Base-by-base conservation (phyloP, 2,113 vertebrate species). In the Notechis scutatus region DNA sequence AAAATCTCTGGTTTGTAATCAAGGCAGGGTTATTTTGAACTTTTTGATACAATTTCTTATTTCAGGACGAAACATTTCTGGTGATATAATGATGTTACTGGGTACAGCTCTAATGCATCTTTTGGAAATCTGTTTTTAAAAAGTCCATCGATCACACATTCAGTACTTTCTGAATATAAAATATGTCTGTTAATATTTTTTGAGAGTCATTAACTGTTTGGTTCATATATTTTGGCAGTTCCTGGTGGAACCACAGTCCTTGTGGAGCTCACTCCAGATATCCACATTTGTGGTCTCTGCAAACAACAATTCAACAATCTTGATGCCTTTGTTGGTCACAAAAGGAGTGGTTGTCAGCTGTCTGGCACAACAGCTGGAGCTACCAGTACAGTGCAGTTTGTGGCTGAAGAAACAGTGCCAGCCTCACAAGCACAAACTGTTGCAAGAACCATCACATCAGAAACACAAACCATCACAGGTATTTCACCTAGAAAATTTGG, bases 251-350 rank as follows among this genome's bases (percentile, higher is more conserved):
- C 98, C 54, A 97, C 98, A 0, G 97, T 99, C 91, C 95, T 99
- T 96, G 98, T 99, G 86, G 99, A 99, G 94, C 98, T 99, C 94
- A 98, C 98, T 0, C 99, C 99, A 0, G 99, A 99, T 93, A 99
- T 99, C 93, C 99, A 99, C 95, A 99, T 99, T 94, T 99, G 99
- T 0, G 99, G 99, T 93, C 97, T 99, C 96, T 99, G 99, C 97
- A 99, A 99, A 95, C 98, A 99, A 95, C 99, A 99, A 96, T 99
- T 98, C 95, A 99, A 98, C 96, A 99, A 99, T 94, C 97, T 99
- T 90, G 98, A 99, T 23, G 96, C 98, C 8, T 99, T 99, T 59
- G 98, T 99, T 2, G 98, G 98, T 39, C 99, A 99, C 96, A 99
- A 99, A 97, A 98, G 99, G 93, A 99, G 98, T 15, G 98, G 98